phyloP scores from a whole-genome alignment of 1,140 invertebrate species.

The Mercenaria mercenaria region DNA sequence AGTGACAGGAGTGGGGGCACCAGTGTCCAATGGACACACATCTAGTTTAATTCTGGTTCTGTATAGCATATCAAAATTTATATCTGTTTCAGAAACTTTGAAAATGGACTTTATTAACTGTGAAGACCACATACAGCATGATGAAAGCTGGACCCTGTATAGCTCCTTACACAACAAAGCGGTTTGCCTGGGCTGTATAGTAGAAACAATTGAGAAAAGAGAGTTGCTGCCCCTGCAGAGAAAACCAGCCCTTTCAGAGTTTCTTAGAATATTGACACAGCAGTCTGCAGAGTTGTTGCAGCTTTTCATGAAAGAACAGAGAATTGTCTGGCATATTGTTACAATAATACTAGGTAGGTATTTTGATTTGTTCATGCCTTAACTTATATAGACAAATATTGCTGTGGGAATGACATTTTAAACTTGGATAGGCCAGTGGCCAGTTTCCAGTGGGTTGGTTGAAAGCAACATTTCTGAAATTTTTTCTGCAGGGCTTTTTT shows the following conservation, averaged over 20 bases:
- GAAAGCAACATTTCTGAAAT: no score
- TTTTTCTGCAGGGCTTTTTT: no score
- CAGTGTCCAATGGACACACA: no score
- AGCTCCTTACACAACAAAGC: neutral
- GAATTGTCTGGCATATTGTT: conserved; percentile 58
- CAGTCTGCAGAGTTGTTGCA: conserved; percentile 34
- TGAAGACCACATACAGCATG: conserved; percentile 31
- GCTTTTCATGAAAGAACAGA: conserved; percentile 51
- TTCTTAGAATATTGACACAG: conserved; percentile 32
- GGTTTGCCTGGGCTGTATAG: conserved; percentile 53
- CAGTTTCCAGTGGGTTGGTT: no score
- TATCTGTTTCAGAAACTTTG: conserved; percentile 28
- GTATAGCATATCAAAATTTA: no score
- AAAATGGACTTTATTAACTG: conserved; percentile 42
- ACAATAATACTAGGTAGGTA: conserved; percentile 34
- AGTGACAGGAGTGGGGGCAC: no score
- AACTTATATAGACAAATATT: neutral
- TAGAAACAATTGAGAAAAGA: conserved; percentile 51
- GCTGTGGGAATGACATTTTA: no score
- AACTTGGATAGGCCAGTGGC: no score
- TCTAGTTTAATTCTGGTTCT: no score
- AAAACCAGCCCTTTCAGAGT: conserved; percentile 54
- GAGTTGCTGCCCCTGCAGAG: conserved; percentile 41
- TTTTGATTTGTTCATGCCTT: no score
- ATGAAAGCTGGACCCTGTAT: conserved; percentile 30